Conservation (phyloP, 2,797 vertebrate species). For the Petrocephalus sullivani region DNA sequence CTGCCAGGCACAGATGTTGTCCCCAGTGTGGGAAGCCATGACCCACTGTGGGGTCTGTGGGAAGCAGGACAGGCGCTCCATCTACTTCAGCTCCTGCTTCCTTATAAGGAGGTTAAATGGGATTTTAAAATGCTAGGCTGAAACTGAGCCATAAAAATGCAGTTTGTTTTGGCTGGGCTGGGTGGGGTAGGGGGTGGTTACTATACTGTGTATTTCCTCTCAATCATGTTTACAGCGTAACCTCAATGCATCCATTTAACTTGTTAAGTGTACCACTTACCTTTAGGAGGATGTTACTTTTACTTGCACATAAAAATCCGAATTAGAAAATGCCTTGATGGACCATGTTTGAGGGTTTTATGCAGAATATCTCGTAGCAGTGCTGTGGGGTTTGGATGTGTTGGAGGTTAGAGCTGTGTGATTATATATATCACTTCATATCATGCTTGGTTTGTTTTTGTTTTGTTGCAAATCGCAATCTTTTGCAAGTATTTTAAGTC, state of each 20-base stretch:
- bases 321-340: background rate
- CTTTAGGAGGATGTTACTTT: background rate
- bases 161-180: background rate
- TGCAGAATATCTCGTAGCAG: background rate
- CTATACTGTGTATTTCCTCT: background rate
- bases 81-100: conserved; percentile 49
- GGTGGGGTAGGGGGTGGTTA: background rate
- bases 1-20: conserved; percentile 5
- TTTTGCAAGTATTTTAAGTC: background rate
- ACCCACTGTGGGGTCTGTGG: background rate
- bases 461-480: background rate
- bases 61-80: background rate
- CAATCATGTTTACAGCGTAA: background rate
- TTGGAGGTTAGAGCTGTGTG: background rate
- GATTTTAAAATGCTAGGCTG: conserved; percentile 13
- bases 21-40: background rate
- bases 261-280: background rate
- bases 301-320: background rate
- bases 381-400: background rate
- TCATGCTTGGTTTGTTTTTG: background rate
- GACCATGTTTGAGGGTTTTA: background rate
- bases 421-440: background rate
- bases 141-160: background rate
- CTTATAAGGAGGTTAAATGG: conserved; percentile 60
- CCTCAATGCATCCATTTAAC: background rate